Base-by-base conservation (phyloP, 2,113 vertebrate genomes). In the Syngnathus scovelli region DNA sequence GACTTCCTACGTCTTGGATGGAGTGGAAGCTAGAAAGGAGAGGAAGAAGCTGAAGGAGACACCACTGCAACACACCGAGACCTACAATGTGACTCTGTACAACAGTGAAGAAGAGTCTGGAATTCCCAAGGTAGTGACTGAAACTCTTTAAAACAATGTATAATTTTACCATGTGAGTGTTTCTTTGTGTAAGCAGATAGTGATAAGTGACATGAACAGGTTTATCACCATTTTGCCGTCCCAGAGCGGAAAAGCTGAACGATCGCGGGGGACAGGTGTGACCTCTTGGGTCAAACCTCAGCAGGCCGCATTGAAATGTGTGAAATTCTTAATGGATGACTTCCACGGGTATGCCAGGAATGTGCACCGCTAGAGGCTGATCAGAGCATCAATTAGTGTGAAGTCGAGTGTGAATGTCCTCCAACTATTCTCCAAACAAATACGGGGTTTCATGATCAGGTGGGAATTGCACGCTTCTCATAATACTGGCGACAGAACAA, bases 101-200 rank as follows among this genome's bases (percentile, higher is more conserved):
- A 93, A 93, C 92, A 92, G 91, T 0, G 93, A 96, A 44, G 93
- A 95, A 58, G 83, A 92, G 51, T 89, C 87, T 0, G 91, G 85
- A 58, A 83, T 76, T 74, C 77, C 89, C 71, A 93, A 95, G 95
- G 93, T 95, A 94, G 13, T 21, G 66, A 39, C 6, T 43, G 11
- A 44, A 23, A 44, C 39, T 11, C 38, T 61, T 61, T 7, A 8
- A 36, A 36, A 16, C 11, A 43, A 38, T 8, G 9, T 27, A 23
- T 55, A 27, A 58, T 58, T 36, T 27, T 58, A 36, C 55, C 7
- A 7, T 36, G 36, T 15, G 16, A 36, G 27, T 36, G 27, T 58
- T 36, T 13, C 27, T 58, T 58, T 56, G 36, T 36, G 36, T 16
- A 7, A 58, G 36, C 55, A 71, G 69, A 15, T 48, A 48, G 8